These are phyloP conservation scores for Megamerina dolium DNA, from an alignment of 2,888 invertebrate species.

Conservation along the genomic window DNA sequence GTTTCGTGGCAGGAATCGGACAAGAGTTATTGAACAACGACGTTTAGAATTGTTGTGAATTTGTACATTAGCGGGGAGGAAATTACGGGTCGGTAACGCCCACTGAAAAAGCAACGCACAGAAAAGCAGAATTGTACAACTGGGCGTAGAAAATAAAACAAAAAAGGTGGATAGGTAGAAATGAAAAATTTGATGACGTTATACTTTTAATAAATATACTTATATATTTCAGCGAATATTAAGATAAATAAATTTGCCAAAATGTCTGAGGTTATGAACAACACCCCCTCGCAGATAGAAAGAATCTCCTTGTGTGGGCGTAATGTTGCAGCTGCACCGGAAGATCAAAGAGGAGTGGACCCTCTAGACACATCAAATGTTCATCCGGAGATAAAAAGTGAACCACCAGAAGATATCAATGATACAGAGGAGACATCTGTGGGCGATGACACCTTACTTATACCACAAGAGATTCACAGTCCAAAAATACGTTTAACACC, in stretches of 20 bases:
- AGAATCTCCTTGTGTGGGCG: slow-evolving; percentile 9
- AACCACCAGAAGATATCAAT: slow-evolving; percentile 31
- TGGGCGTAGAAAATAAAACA: slow-evolving; percentile 1
- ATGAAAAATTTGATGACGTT: not conserved
- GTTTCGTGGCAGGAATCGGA: too few species aligned
- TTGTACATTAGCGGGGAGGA: too few species aligned
- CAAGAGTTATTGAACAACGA: too few species aligned
- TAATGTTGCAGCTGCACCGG: slow-evolving; percentile 14
- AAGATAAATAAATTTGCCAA: slow-evolving; percentile 13
- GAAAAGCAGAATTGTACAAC: slow-evolving; percentile 5
- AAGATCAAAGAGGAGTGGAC: not conserved
- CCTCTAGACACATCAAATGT: not conserved
- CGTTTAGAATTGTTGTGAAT: too few species aligned
- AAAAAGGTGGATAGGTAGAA: not conserved
- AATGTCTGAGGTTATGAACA: slow-evolving; percentile 21
- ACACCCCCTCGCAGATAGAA: slow-evolving; percentile 22
- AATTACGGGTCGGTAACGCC: slow-evolving; percentile 17
- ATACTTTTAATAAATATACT: not conserved
- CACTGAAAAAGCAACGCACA: slow-evolving; percentile 9
- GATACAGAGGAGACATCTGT: slow-evolving; percentile 24
- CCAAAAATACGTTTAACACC: slow-evolving; percentile 38
- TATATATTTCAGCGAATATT: slow-evolving; percentile 8
- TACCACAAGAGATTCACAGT: slow-evolving; percentile 5
- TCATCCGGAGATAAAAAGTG: slow-evolving; percentile 25
- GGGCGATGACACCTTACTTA: too few species aligned